Conservation (phyloP, 2,888 invertebrate species). For the Peribatodes rhomboidaria region DNA sequence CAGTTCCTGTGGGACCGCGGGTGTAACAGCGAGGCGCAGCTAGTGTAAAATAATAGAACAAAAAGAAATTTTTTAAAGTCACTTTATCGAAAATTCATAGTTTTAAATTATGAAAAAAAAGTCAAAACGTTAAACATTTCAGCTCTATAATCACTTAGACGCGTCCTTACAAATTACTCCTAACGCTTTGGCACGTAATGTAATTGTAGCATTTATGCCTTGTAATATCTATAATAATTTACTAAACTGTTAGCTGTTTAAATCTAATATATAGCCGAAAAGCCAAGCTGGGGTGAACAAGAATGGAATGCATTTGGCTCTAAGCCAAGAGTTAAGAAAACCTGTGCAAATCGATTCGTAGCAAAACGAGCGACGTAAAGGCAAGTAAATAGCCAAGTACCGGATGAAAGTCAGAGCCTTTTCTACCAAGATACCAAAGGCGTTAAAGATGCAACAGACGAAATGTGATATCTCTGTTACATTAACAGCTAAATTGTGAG, state of each 20-base stretch:
- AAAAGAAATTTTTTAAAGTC: not conserved
- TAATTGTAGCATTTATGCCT: conserved; percentile 48
- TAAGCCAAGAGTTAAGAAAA: conserved; percentile 55
- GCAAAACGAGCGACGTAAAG: conserved; percentile 35
- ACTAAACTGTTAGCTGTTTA: conserved; percentile 53
- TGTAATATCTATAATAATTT: conserved; percentile 54
- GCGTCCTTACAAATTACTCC: not conserved
- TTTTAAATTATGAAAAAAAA: no score
- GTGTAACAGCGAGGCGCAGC: no score
- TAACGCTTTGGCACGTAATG: conserved; percentile 19
- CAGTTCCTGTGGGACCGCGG: no score
- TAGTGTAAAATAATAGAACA: no score
- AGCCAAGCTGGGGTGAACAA: conserved; percentile 32
- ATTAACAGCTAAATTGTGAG: no score
- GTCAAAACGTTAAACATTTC: no score
- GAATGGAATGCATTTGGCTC: conserved; percentile 57
- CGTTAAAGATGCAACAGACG: not conserved
- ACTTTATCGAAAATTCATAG: not conserved
- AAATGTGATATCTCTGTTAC: no score
- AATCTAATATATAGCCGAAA: conserved; percentile 33
- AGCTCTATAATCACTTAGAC: no score
- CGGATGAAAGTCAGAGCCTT: not conserved
- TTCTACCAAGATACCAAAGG: not conserved
- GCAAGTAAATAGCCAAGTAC: not conserved
- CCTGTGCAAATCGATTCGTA: conserved; percentile 59